Evolutionary conservation across 2,888 invertebrate genomes (phyloP), one percentile per base, ranked within the genome.

Genomic region (Caenorhabditis sinica): DNA sequence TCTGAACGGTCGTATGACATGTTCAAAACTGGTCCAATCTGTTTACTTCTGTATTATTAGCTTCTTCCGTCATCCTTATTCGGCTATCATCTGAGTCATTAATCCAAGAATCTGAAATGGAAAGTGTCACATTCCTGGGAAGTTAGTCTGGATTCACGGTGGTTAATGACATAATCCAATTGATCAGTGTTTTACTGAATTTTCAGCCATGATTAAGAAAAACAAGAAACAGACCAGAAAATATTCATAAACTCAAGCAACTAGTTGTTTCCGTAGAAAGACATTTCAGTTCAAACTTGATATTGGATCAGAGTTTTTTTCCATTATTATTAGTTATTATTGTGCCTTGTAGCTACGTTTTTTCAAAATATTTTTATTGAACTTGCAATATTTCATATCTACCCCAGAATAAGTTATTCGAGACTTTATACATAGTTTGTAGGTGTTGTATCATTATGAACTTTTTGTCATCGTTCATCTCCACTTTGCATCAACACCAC

Each of bases 11-110:
- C 25, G 76, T 43, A n/a, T 60, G 61, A 77, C 77, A 76, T 20
- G 68, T 53, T 61, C 53, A 43, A 56, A 79, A 71, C 79, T 72
- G 65, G 71, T 79, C 56, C 65, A 53, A 72, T 79, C 56, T 71
- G 20, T 72, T 79, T 72, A 65, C 49, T 79, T 23, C 40, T n/a
- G 63, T 23, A 43, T 28, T 65, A 45, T 79, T 53, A 71, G 43
- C 30, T 63, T 56, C 30, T 72, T 69, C 36, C 30, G 23, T 6
- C 51, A 33, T n/a, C 45, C 33, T 53, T 23, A 40, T 23, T 76
- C 49, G 40, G 33, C 30, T 43, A 15, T 4, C 56, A 33, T 23
- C 58, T 77, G 69, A 77, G 61, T 77, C 69, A 77, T n/a, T 69
- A 43, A 69, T 69, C 53, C 69, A 40, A 58, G 65, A 75, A 56